Evolutionary conservation across 2,113 vertebrate species (phyloP).

Genomic region (Solenodon paradoxus): DNA sequence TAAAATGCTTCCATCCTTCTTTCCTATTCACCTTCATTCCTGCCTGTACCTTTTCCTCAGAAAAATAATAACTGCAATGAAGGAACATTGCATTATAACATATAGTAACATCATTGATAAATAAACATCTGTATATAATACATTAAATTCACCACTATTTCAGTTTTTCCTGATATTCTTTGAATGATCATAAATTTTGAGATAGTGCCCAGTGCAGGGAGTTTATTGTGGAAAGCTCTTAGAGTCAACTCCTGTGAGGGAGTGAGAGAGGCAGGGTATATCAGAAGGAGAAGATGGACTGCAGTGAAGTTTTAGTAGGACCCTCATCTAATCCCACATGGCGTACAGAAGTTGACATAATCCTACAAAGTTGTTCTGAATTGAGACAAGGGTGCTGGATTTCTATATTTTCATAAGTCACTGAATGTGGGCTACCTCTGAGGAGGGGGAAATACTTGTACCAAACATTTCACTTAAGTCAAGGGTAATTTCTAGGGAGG

Average conservation of each 20-base stretch:
- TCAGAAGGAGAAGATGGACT: background rate
- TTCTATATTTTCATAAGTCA: background rate
- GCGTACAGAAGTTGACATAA: background rate
- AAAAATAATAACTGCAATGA: too few species aligned
- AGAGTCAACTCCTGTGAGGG: background rate
- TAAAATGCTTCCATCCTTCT: too few species aligned
- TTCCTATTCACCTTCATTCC: too few species aligned
- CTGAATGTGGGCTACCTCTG: background rate
- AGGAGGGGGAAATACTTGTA: background rate
- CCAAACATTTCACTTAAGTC: conserved; percentile 11
- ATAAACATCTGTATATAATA: too few species aligned
- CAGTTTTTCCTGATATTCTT: too few species aligned
- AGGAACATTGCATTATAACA: too few species aligned
- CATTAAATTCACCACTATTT: too few species aligned
- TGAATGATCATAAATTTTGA: background rate
- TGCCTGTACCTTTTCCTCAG: too few species aligned
- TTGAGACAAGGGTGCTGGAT: background rate
- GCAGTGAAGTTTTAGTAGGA: background rate
- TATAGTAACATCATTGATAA: too few species aligned
- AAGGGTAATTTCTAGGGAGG: conserved; percentile 11
- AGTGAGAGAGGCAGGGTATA: background rate
- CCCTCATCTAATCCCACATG: background rate
- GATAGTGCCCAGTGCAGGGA: background rate
- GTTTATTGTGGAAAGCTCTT: background rate
- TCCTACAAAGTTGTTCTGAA: background rate